A percentile compares a stretch with the other conserved stretches of the same genome.
These are phyloP conservation scores for Falcaria lacertinaria DNA, from an alignment of 2,888 invertebrate genomes.

Conservation along the genomic window DNA sequence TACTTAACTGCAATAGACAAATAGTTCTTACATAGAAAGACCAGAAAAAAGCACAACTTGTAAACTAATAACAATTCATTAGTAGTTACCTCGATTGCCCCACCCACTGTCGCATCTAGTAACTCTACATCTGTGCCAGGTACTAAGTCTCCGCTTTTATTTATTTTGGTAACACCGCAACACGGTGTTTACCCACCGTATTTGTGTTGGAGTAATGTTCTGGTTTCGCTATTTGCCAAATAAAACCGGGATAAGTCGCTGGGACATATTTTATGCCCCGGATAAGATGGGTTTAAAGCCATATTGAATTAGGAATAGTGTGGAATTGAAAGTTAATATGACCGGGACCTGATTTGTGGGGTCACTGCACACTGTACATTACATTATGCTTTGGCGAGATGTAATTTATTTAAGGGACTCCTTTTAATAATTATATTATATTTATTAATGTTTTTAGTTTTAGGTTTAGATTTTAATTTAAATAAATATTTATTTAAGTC, in stretches of 20 bases:
- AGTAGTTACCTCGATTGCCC: no score
- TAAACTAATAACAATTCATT: no score
- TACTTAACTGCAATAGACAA: no score
- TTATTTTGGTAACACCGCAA: constrained; percentile 38
- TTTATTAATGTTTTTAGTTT: no score
- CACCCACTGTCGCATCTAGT: constrained; percentile 26
- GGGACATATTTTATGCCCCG: constrained; percentile 26
- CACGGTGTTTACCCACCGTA: constrained; percentile 37
- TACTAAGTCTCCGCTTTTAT: constrained; percentile 34
- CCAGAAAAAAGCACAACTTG: no score
- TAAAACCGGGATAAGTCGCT: constrained; percentile 26
- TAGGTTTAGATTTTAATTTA: no score
- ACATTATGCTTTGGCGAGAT: no score
- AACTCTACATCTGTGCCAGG: constrained; percentile 7
- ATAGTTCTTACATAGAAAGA: constrained; percentile 8
- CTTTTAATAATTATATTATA: no score
- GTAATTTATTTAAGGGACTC: no score
- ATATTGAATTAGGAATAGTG: constrained; percentile 24
- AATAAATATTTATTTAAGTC: no score
- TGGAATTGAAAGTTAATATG: constrained; percentile 3
- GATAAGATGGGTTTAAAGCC: constrained; percentile 15
- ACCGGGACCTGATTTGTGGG: no score
- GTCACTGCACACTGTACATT: no score
- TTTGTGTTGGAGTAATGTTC: constrained; percentile 40
- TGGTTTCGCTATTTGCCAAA: constrained; percentile 36